Conservation (phyloP, 1,140 invertebrate genomes). For the Vollenhovia emeryi region DNA sequence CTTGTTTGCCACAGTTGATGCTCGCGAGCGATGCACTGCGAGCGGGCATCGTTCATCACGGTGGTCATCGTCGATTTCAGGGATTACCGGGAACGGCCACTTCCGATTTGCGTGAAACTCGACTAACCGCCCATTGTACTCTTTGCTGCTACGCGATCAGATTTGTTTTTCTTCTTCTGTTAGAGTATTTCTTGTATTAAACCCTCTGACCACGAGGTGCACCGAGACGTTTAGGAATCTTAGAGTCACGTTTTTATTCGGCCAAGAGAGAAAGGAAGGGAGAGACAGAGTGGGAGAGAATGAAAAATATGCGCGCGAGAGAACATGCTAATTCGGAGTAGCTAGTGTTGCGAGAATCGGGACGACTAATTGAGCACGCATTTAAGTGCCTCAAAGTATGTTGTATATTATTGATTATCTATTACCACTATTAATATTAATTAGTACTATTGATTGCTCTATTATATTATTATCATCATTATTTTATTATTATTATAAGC, state of each 20-base stretch:
- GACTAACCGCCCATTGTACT: slow-evolving; percentile 19
- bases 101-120: slow-evolving; percentile 16
- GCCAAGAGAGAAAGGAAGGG: not conserved
- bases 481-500: slow-evolving; percentile 55
- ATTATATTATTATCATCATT: slow-evolving; percentile 56
- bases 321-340: slow-evolving; percentile 35
- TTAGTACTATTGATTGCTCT: slow-evolving; percentile 70
- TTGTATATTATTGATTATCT: slow-evolving; percentile 82
- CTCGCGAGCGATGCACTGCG: not conserved
- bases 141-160: slow-evolving; percentile 29
- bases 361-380: slow-evolving; percentile 82
- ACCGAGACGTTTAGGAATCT: slow-evolving; percentile 11
- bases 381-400: slow-evolving; percentile 86
- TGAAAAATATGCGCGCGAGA: not conserved
- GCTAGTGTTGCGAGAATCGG: slow-evolving; percentile 54
- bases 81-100: not conserved
- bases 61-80: slow-evolving; percentile 17
- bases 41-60: not conserved
- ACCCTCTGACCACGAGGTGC: not conserved
- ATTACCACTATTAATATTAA: slow-evolving; percentile 81
- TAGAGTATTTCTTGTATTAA: slow-evolving; percentile 25
- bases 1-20: slow-evolving; percentile 1
- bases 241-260: slow-evolving; percentile 35
- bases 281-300: not conserved
- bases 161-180: slow-evolving; percentile 7